Evolutionary conservation across 1,140 invertebrate genomes (phyloP), one percentile per base, ranked within the genome.

Genomic region (Whitmania pigra): DNA sequence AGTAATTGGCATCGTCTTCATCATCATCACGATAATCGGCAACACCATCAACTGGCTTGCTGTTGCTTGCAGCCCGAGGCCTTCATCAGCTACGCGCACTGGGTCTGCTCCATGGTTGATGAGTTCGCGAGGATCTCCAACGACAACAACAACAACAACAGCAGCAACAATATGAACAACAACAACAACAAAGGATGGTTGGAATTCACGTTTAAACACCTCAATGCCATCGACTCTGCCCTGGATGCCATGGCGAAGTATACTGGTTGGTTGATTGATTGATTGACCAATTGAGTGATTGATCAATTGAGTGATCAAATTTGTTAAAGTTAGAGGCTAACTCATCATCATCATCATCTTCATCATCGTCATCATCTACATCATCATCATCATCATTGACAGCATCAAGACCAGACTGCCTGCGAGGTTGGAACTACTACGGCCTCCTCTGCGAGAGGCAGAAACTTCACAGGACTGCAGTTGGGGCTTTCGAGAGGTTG

Each of bases 371-470:
- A 73, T 43, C n/a, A 25, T 53, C 25, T 9, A 13, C 18, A 72
- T 68, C 18, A 20, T 74, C 5, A 74, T 72, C 71, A 72, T 75
- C 76, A 76, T 79, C 78, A 68, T 73, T 88, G 87, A 84, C 80
- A 80, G 83, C 27, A 78, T 84, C 75, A 83, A 85, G 72, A 77
- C 85, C 57, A 63, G 57, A n/a, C 0, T 85, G 90, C 80, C 77
- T 87, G 49, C 87, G 86, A 77, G 89, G 88, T 2, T 86, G 86
- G 75, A 92, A 90, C 75, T 87, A 89, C 77, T 84, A 89, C 60
- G 91, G 90, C 54, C 85, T 93, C 55, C 80, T 93, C 43, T 82
- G 88, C 76, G 90, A 92, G 82, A 86, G 89, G 73, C 86, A 88
- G 79, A 86, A 87, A 54, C 82, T 92, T 18, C 85, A 87, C 55